Evolutionary conservation across 1,140 invertebrate genomes (phyloP).

Genomic region (Sminthurinus signatus): DNA sequence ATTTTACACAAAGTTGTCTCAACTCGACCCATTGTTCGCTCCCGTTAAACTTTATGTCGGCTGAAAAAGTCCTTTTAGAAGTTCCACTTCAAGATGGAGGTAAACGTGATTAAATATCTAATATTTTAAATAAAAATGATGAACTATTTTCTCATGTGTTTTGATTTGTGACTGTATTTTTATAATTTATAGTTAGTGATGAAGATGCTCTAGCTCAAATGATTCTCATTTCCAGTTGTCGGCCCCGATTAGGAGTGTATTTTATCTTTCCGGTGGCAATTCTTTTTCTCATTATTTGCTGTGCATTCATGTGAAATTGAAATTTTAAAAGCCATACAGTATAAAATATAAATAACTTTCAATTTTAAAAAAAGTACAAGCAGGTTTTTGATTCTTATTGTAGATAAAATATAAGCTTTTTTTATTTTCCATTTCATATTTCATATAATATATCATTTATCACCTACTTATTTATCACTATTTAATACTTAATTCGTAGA

Average conservation of each 20-base stretch:
- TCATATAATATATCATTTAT: no score
- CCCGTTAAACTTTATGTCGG: slow-evolving; percentile 59
- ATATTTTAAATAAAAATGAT: no score
- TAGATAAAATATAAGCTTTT: no score
- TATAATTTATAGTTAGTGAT: no score
- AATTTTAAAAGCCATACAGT: neutral
- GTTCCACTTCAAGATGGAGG: slow-evolving; percentile 68
- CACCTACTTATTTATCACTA: no score
- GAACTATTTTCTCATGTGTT: no score
- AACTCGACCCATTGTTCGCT: slow-evolving; percentile 70
- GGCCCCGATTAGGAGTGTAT: slow-evolving; percentile 67
- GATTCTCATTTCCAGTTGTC: slow-evolving; percentile 63
- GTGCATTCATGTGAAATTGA: slow-evolving; percentile 60
- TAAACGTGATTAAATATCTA: no score
- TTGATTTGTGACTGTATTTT: no score
- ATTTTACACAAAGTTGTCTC: slow-evolving; percentile 62
- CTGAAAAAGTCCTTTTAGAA: slow-evolving; percentile 70
- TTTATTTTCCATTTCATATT: no score
- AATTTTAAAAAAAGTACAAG: no score
- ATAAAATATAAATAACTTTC: neutral
- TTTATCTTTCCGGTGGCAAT: slow-evolving; percentile 68
- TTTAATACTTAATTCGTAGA: no score
- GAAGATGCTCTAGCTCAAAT: slow-evolving; percentile 57
- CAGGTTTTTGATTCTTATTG: no score
- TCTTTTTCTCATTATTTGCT: slow-evolving; percentile 63